These are phyloP conservation scores for Ephialtes manifestator DNA, from an alignment of 2,888 invertebrate genomes.

Conservation along the genomic window DNA sequence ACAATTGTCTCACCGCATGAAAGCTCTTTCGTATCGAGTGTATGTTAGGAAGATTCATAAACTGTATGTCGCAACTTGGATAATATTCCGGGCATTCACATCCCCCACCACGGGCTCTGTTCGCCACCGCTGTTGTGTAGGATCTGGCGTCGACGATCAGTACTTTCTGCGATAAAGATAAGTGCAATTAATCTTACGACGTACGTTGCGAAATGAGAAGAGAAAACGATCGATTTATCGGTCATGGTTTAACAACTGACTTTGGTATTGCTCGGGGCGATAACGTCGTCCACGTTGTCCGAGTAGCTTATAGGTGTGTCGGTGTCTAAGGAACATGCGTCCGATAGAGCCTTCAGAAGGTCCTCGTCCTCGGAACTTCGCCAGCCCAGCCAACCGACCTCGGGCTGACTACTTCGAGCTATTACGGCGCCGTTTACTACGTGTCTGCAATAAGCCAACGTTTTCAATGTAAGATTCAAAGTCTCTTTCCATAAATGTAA, in stretches of 20 bases:
- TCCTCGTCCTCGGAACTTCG: constrained; percentile 96
- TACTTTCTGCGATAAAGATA: constrained; percentile 88
- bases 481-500: not conserved
- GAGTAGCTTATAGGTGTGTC: constrained; percentile 81
- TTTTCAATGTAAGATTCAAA: constrained; percentile 14
- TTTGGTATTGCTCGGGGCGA: constrained; percentile 77
- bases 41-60: constrained; percentile 99
- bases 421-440: constrained; percentile 96
- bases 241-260: constrained; percentile 68
- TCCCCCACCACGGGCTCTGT: constrained; percentile 98
- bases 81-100: constrained; percentile 99
- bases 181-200: not conserved
- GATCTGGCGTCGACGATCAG: constrained; percentile 98
- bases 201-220: constrained; percentile 1
- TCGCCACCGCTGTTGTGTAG: constrained; percentile 98
- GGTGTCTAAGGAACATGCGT: constrained; percentile 92
- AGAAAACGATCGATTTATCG: constrained; percentile 14
- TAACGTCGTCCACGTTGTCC: constrained; percentile 78
- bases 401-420: constrained; percentile 97
- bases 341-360: constrained; percentile 93
- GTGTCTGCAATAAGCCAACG: constrained; percentile 87
- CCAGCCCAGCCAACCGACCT: constrained; percentile 98
- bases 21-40: constrained; percentile 98
- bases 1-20: constrained; percentile 93
- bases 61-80: constrained; percentile 97